Evolutionary conservation across 2,113 vertebrate genomes (phyloP), one percentile per base, ranked within the genome.

Genomic region (Macquaria australasica): DNA sequence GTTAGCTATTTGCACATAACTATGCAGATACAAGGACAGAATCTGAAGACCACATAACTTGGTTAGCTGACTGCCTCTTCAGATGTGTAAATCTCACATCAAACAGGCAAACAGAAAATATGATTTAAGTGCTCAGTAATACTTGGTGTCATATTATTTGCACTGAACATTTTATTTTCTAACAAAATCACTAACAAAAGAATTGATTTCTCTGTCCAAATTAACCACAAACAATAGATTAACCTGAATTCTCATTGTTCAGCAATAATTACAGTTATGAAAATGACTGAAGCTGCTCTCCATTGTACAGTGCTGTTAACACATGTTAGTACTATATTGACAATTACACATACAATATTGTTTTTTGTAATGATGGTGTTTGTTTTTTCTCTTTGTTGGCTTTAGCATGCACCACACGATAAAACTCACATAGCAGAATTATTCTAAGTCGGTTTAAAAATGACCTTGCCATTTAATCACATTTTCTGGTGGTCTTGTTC

Each of bases 151-250:
- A 12, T n/a, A n/a, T n/a, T n/a, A n/a, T n/a, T n/a, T n/a, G n/a
- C n/a, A n/a, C n/a, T n/a, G n/a, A n/a, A n/a, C n/a, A n/a, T n/a
- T n/a, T n/a, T n/a, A n/a, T n/a, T n/a, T n/a, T n/a, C n/a, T n/a
- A n/a, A n/a, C n/a, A n/a, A n/a, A n/a, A n/a, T n/a, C n/a, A n/a
- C n/a, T n/a, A n/a, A n/a, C n/a, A n/a, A n/a, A n/a, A n/a, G n/a
- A 34, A 48, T 64, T 37, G 31, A 18, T 72, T 83, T 66, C 25
- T 78, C 18, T 64, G 23, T 18, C 10, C 10, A 70, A 48, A 72
- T 68, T 23, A 23, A 62, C 31, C 67, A 56, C 50, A 48, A 56
- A 25, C 15, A 66, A 21, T 45, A 37, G 4, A 72, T 71, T 2
- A 31, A 23, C 2, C 18, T n/a, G 7, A 10, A 43, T 18, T 73